Conservation (phyloP, 2,888 invertebrate species). For the Bombylius major region DNA sequence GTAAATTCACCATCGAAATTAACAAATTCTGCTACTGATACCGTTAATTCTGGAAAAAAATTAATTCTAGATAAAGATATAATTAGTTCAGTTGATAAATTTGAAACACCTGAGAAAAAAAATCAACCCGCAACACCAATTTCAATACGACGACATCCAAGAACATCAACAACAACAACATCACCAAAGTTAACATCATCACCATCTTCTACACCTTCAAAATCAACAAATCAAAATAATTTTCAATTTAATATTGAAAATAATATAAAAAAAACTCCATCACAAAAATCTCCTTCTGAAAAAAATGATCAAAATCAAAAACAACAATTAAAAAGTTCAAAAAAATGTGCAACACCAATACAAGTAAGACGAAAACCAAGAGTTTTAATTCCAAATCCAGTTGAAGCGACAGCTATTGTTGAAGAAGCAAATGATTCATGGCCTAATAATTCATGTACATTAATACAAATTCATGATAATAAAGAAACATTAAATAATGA, state of each 20-base stretch:
- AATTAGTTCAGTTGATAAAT: constrained; percentile 31
- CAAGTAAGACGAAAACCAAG: constrained; percentile 32
- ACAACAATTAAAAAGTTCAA: constrained; percentile 15
- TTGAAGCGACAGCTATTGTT: constrained; percentile 19
- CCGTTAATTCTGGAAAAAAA: no score
- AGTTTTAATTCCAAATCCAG: constrained; percentile 13
- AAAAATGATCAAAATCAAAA: constrained; percentile 11
- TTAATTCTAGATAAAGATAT: constrained; percentile 27
- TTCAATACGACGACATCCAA: constrained; percentile 30
- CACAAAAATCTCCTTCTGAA: constrained; percentile 11
- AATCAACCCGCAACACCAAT: constrained; percentile 31
- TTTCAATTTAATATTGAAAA: neutral
- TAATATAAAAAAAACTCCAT: neutral
- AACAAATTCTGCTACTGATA: no score
- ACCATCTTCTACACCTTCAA: neutral
- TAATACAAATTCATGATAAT: neutral
- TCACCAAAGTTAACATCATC: constrained; percentile 5
- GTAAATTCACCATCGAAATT: no score
- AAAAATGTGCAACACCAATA: constrained; percentile 24
- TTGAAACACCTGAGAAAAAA: constrained; percentile 31
- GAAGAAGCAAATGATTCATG: constrained; percentile 32
- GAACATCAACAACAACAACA: constrained; percentile 8
- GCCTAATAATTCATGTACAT: neutral
- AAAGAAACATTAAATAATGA: no score
- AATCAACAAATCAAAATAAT: neutral